Base-by-base conservation (phyloP, 2,113 vertebrate species). In the Myiozetetes cayanensis region DNA sequence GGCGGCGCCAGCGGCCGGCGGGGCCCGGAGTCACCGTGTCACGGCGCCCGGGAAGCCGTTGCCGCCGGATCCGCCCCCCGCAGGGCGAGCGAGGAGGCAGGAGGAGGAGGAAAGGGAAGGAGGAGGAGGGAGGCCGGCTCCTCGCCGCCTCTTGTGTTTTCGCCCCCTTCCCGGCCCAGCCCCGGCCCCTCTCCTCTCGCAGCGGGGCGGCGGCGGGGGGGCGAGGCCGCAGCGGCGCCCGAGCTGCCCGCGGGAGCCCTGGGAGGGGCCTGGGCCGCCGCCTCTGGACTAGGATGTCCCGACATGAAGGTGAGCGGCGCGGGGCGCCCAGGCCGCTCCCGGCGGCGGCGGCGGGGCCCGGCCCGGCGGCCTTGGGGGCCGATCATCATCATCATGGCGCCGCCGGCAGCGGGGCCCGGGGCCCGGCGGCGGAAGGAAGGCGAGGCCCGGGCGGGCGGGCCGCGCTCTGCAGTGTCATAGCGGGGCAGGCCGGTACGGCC, bases 1-100 rank as follows among this genome's bases (percentile, higher is more conserved):
- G 98, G 98, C 97, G 97, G 98, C 90, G 98, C 98, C 96, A 83
- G 66, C 21, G 96, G 98, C 97, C 97, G 98, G 97, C 97, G 97
- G 97, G 97, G 98, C 98, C 98, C 97, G 97, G 94, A 96, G 92
- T 96, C 95, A 85, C 87, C 74, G 93, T 94, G 95, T 96, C 93
- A 94, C 94, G 93, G 91, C 87, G 90, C 85, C 89, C 80, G 76
- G 91, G 83, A 87, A 94, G 97, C 98, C 94, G 98, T 97, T 96
- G 96, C 97, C 92, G 94, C 85, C 89, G 93, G 95, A 96, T 95
- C 96, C 91, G 87, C 78, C 91, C 82, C 90, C 83, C 85, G 91
- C 65, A 30, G 70, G 74, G 80, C 70, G 63, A 89, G 65, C 10
- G 68, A 88, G 56, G 35, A 81, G 78, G 63, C 63, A 68, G 63